phyloP scores from a whole-genome alignment of 2,888 invertebrate species.

The Hybos culiciformis region DNA sequence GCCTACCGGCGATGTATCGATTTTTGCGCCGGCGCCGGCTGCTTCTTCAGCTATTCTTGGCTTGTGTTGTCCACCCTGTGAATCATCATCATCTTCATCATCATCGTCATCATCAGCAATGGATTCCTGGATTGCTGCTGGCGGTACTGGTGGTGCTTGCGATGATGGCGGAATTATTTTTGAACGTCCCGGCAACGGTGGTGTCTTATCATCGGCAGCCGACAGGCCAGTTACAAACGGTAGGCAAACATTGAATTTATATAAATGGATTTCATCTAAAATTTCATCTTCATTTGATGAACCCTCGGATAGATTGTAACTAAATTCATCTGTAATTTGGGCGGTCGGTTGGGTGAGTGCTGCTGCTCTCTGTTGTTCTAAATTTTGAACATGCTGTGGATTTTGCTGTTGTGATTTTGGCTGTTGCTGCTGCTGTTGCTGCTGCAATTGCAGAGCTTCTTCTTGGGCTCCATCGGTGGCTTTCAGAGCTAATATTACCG shows the following conservation, averaged over 20 bases:
- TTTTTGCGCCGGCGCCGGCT: constrained; percentile 5
- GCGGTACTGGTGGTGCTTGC: not conserved
- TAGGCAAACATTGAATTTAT: not conserved
- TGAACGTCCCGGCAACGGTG: not conserved
- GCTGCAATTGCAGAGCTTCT: not conserved
- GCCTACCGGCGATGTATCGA: constrained; percentile 20
- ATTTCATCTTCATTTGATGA: constrained; percentile 13
- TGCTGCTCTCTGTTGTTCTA: not conserved
- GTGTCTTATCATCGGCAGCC: not conserved
- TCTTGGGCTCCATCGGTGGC: constrained; percentile 20
- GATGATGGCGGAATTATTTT: constrained; percentile 6
- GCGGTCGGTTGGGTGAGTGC: constrained; percentile 4
- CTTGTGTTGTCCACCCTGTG: not conserved
- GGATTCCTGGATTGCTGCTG: not conserved
- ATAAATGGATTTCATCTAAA: not conserved
- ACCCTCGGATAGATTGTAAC: constrained; percentile 9
- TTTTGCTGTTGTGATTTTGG: not conserved
- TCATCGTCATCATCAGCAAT: not conserved
- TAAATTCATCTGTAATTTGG: not conserved
- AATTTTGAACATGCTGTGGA: not conserved
- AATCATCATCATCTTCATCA: not conserved
- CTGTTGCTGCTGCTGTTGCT: not conserved
- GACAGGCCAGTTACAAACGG: not conserved
- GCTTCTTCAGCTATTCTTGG: not conserved
- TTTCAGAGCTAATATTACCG: constrained; percentile 53